phyloP scores from a whole-genome alignment of 2,113 vertebrate genomes.

The Leucoraja erinaceus region DNA sequence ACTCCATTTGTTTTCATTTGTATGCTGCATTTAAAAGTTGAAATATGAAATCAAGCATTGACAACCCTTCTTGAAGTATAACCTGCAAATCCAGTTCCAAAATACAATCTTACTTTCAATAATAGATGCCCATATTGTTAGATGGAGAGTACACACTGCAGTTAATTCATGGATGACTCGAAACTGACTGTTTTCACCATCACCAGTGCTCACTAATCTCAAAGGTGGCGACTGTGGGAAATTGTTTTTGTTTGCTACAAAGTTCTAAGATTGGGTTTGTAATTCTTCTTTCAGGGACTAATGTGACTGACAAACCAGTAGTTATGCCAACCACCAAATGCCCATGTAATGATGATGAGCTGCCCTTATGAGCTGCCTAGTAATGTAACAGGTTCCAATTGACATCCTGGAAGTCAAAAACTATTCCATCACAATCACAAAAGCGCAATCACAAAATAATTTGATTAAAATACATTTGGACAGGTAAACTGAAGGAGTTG shows the following conservation, averaged over 20 bases:
- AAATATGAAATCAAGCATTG: neutral
- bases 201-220: neutral
- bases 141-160: neutral
- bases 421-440: no score
- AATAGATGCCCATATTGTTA: neutral
- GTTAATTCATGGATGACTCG: neutral
- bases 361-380: no score
- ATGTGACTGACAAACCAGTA: no score
- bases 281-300: no score
- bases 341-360: no score
- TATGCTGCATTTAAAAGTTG: neutral
- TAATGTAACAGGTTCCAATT: no score
- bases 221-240: neutral
- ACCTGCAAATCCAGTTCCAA: neutral
- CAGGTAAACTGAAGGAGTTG: no score
- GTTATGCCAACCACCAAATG: no score
- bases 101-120: neutral
- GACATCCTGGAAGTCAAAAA: no score
- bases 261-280: neutral
- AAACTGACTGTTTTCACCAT: neutral
- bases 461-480: no score
- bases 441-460: no score
- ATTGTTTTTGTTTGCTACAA: neutral
- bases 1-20: neutral
- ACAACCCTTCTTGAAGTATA: neutral